Conservation (phyloP, 2,113 vertebrate genomes). For the Amphiprion ocellaris region DNA sequence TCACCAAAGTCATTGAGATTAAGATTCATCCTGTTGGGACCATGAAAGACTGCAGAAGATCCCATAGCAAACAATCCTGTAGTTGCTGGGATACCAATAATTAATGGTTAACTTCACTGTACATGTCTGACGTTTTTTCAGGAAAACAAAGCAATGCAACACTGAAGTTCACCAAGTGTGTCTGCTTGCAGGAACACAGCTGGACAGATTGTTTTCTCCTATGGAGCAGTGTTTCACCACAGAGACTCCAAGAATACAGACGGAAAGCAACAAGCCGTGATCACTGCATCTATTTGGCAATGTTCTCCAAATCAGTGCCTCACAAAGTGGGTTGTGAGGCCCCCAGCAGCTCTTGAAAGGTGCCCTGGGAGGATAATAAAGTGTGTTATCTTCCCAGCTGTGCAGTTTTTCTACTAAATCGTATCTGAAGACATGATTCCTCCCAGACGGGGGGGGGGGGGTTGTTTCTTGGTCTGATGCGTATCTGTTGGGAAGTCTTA, state of each 20-base stretch:
- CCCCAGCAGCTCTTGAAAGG: constrained; percentile 31
- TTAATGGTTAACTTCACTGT: too few species aligned
- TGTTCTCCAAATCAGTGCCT: constrained; percentile 26
- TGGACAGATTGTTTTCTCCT: constrained; percentile 2
- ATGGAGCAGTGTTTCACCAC: not conserved
- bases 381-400: constrained; percentile 46
- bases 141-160: not conserved
- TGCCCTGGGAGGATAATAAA: constrained; percentile 46
- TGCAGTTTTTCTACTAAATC: constrained; percentile 27
- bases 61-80: too few species aligned
- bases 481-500: constrained; percentile 24
- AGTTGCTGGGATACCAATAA: too few species aligned
- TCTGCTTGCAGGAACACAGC: not conserved
- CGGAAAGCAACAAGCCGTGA: constrained; percentile 23
- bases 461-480: constrained; percentile 12
- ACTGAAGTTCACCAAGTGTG: not conserved
- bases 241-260: constrained; percentile 6
- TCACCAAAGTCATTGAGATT: too few species aligned
- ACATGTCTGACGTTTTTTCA: too few species aligned
- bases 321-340: constrained; percentile 27
- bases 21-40: too few species aligned
- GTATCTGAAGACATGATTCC: constrained; percentile 6
- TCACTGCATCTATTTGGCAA: constrained; percentile 33
- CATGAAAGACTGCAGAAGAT: too few species aligned
- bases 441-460: not conserved